Percentiles rank a stretch among this genome's conserved stretches.
Evolutionary conservation across 2,888 invertebrate genomes (phyloP).

Genomic region (Copidosoma aretas): DNA sequence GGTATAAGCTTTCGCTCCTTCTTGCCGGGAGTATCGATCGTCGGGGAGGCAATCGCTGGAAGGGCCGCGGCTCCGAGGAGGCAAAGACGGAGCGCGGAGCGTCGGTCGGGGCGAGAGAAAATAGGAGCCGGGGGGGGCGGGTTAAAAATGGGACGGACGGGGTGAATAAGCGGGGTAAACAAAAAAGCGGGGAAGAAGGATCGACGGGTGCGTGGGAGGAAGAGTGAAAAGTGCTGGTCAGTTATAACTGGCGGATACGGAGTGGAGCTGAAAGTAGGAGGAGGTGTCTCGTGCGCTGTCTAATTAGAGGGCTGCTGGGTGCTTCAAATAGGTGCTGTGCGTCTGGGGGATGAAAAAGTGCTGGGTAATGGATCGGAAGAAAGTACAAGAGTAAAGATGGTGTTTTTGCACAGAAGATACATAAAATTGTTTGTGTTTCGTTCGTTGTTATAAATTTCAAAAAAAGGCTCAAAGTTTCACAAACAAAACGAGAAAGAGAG

Average conservation of each 20-base stretch:
- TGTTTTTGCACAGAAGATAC: too few species aligned
- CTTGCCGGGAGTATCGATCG: slow-evolving; percentile 24
- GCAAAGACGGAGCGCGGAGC: slow-evolving; percentile 3
- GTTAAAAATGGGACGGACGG: slow-evolving; percentile 27
- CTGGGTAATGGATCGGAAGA: too few species aligned
- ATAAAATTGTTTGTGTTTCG: too few species aligned
- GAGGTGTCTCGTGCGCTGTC: not conserved
- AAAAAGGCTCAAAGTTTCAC: too few species aligned
- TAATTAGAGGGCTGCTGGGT: not conserved
- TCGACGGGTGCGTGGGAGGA: not conserved
- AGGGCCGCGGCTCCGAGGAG: slow-evolving; percentile 23
- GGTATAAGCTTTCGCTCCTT: not conserved
- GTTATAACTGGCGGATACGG: too few species aligned
- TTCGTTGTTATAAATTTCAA: too few species aligned
- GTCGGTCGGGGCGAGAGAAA: not conserved
- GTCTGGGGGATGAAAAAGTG: too few species aligned
- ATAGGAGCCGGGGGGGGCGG: slow-evolving; percentile 9
- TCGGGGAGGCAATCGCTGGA: slow-evolving; percentile 20
- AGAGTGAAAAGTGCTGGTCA: not conserved
- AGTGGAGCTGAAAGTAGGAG: not conserved
- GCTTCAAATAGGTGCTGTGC: too few species aligned
- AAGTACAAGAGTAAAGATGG: too few species aligned
- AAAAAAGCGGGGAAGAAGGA: slow-evolving; percentile 4
- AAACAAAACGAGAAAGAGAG: too few species aligned
- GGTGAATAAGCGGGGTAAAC: slow-evolving; percentile 24